Evolutionary conservation across 2,888 invertebrate species (phyloP).

Genomic region (Seira ritae): DNA sequence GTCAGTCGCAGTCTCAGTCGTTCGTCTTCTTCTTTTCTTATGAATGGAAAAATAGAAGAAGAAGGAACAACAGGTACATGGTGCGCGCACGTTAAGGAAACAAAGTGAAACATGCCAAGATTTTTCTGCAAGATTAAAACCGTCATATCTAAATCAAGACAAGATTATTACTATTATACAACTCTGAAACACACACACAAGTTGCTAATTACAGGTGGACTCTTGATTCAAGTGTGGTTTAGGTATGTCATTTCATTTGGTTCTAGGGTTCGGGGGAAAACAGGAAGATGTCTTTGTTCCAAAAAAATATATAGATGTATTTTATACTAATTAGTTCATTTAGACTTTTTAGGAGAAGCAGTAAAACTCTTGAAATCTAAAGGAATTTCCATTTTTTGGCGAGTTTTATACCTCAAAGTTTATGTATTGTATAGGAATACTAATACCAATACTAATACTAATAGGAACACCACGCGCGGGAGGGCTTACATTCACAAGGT

Average conservation of each 20-base stretch:
- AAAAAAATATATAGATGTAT: neutral
- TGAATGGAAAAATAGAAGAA: neutral
- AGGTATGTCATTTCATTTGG: too few relatives aligned
- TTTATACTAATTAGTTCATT: neutral
- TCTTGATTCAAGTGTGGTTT: neutral
- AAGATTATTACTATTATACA: constrained; percentile 36
- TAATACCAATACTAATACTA: too few relatives aligned
- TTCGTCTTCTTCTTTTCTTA: too few relatives aligned
- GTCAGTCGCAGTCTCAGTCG: too few relatives aligned
- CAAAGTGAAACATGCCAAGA: constrained; percentile 48
- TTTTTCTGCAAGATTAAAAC: constrained; percentile 39
- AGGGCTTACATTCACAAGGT: too few relatives aligned
- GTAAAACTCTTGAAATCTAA: too few relatives aligned
- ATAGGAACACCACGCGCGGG: too few relatives aligned
- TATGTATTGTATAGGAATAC: too few relatives aligned
- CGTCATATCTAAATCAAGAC: constrained; percentile 49
- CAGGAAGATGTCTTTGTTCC: neutral
- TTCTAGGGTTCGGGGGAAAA: too few relatives aligned
- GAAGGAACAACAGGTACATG: constrained; percentile 42
- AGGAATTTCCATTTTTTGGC: too few relatives aligned
- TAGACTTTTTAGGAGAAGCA: too few relatives aligned
- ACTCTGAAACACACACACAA: constrained; percentile 37
- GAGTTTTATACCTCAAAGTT: too few relatives aligned
- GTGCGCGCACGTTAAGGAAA: neutral
- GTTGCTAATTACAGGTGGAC: constrained; percentile 50